Base-by-base conservation (phyloP, 2,888 invertebrate genomes). In the Amorpha juglandis region DNA sequence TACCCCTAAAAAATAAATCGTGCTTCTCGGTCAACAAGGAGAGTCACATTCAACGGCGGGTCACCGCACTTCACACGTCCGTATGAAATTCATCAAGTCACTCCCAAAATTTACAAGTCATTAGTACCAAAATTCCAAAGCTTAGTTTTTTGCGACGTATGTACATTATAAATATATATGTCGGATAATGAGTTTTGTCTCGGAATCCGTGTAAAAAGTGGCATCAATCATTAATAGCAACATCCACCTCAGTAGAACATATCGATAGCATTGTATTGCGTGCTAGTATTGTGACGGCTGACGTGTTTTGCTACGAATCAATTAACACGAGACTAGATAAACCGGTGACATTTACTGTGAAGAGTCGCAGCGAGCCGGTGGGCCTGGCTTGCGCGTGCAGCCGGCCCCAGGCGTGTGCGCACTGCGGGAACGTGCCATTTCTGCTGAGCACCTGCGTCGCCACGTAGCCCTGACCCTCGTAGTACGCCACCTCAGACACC, bases 401-500 rank as follows among this genome's bases (percentile, higher is more conserved):
- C 3, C 93, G 86, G 69, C 92, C 90, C 92, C 92, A 92, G 51
- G 93, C 91, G 78, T 91, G 90, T n/a, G 93, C 89, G 69, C 90
- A 92, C 78, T 93, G 93, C 50, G 94, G 94, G 74, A 94, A 94
- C 69, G 94, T 94, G 63, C 93, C 94, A 73, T 92, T 94, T 74
- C 90, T 87, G 79, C 92, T 92, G 66, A 93, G 83, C 74, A 92
- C 89, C 78, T 92, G 92, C 72, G 93, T 92, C 63, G 92, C 92
- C 71, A 93, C 92, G 81, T 92, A 92, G 75, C 93, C 93, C 82
- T 92, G 92, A 65, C 90, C 89, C 78, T 92, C 92, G 76, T 92
- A 92, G 81, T 87, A 93, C 71, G 93, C 91, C 79, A 93, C 93
- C 78, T 93, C 93, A 47, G 91, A 91, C 77, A 92, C 89, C 72